phyloP scores from a whole-genome alignment of 2,797 vertebrate species.

The Thamnophis elegans region DNA sequence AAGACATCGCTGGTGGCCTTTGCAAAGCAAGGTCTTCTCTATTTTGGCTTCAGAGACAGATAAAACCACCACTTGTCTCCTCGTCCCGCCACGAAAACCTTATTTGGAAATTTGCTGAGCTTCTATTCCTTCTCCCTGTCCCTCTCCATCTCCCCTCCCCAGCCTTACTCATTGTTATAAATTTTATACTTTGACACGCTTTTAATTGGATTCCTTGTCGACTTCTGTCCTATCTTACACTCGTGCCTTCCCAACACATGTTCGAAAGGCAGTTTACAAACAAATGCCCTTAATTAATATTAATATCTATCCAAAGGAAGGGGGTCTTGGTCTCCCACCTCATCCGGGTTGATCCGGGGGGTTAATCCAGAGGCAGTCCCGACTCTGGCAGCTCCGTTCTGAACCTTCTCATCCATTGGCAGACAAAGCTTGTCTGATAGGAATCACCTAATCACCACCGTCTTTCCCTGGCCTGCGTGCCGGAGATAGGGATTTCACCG shows the following conservation, averaged over 20 bases:
- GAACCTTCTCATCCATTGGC: not conserved
- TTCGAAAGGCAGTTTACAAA: conserved; percentile 14
- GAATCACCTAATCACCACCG: not conserved
- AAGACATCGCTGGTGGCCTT: not conserved
- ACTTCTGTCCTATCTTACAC: not conserved
- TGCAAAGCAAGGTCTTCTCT: not conserved
- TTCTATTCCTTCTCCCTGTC: not conserved
- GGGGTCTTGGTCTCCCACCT: not conserved
- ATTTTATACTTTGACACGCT: not conserved
- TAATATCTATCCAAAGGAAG: not conserved
- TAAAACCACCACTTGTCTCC: not conserved
- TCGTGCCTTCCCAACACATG: not conserved
- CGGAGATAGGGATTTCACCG: not conserved
- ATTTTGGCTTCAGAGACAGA: not conserved
- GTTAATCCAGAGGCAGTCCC: not conserved
- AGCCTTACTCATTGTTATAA: not conserved
- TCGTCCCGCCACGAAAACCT: not conserved
- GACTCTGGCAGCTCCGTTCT: not conserved
- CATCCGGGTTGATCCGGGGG: not conserved
- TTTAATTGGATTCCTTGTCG: not conserved
- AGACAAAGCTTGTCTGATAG: not conserved
- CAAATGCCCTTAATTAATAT: conserved; percentile 12
- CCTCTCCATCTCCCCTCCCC: not conserved
- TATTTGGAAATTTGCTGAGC: not conserved
- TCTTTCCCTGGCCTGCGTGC: not conserved